A percentile compares a stretch with the other conserved stretches of the same genome.
These are phyloP conservation scores for Lysandra bellargus DNA, from an alignment of 2,888 invertebrate genomes.

Conservation along the genomic window DNA sequence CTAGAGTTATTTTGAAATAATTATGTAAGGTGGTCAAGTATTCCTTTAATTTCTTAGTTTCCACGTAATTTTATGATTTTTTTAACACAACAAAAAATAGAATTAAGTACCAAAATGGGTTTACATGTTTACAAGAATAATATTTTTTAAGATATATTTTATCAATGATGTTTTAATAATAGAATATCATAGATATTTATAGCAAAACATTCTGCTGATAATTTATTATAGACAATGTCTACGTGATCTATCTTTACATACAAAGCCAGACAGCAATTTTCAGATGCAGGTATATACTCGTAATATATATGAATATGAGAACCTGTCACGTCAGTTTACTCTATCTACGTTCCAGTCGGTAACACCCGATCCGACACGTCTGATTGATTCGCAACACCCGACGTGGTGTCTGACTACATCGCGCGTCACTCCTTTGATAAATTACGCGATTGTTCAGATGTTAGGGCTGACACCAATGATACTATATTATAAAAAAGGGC, in stretches of 20 bases:
- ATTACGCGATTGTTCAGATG: neutral
- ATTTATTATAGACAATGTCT: neutral
- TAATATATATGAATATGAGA: neutral
- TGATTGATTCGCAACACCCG: slow-evolving; percentile 15
- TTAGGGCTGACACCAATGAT: neutral
- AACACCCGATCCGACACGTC: slow-evolving; percentile 5
- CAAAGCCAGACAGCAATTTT: neutral
- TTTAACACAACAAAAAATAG: no score
- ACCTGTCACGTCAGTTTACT: neutral
- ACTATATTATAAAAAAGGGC: neutral
- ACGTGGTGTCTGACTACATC: neutral
- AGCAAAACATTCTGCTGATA: no score
- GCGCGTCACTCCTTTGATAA: neutral
- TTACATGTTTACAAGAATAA: no score
- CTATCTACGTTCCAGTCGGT: slow-evolving; percentile 18
- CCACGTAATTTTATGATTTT: no score
- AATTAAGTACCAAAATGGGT: no score
- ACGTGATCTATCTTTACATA: neutral
- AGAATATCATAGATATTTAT: no score
- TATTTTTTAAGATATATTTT: no score
- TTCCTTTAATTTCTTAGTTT: no score
- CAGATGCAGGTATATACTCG: neutral
- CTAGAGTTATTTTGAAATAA: no score
- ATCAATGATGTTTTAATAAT: no score
- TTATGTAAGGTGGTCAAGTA: no score